Evolutionary conservation across 2,113 vertebrate species (phyloP), one percentile per base, ranked within the genome.

Genomic region (Oxygymnocypris stewartii): DNA sequence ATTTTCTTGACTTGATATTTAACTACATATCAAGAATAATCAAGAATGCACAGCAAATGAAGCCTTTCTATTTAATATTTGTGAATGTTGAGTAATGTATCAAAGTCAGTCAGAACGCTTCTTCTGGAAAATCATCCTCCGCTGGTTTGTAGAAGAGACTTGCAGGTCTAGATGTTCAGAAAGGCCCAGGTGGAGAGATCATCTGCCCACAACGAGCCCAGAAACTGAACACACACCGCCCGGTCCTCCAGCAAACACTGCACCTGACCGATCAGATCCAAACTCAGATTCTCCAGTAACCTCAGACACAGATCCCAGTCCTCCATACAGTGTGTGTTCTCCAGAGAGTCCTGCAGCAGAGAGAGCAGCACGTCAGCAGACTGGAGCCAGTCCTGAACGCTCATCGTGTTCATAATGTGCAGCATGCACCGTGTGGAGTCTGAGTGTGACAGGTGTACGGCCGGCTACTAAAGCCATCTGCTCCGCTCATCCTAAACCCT

Each of bases 221-320:
- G 88, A 4, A 94, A 0, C 20, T 89, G 87, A 42, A 92, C 63
- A 31, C 93, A 94, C 14, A 91, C 93, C 0, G 44, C 82, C n/a
- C 79, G 84, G 86, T 94, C 90, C 67, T 94, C 94, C 89, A 95
- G 87, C 85, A 94, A 85, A 67, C 91, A 84, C 82, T 94, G 93
- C 86, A 87, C 67, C 6, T 90, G 92, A 25, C 85, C 87, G 57
- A 94, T 25, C 74, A 94, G 83, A 82, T 93, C 90, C 89, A 93
- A 51, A 86, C 84, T 91, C 74, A 94, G 85, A 57, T 91, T 84
- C 67, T 94, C 92, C 12, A 93, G 67, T 28, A 93, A 84, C 57
- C 79, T 71, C 76, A 94, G 37, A 85, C 93, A 94, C 31, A 91
- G 1, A 0, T 85, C 87, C 93, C 93, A 95, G 87, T 87, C 84